phyloP scores from a whole-genome alignment of 2,888 invertebrate species.

The Lampropteryx suffumata region DNA sequence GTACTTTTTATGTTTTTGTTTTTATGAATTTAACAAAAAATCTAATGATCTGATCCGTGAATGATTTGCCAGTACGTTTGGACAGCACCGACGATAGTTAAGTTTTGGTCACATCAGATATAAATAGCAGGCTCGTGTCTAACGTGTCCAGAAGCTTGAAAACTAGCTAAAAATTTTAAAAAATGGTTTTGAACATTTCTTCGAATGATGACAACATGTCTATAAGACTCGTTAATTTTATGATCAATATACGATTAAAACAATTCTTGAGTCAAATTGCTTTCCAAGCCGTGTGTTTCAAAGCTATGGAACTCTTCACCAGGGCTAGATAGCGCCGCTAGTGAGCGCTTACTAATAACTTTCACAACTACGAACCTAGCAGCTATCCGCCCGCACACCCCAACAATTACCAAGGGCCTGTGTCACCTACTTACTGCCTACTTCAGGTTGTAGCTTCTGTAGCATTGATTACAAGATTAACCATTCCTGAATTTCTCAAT shows the following conservation, averaged over 20 bases:
- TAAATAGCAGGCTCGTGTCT: neutral
- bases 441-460: too few species aligned
- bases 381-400: constrained; percentile 3
- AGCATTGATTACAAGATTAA: too few species aligned
- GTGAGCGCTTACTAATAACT: constrained; percentile 8
- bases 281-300: neutral
- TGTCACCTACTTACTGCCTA: too few species aligned
- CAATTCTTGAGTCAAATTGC: constrained; percentile 2
- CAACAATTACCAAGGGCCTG: neutral
- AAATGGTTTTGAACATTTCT: too few species aligned
- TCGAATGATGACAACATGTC: neutral
- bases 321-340: neutral
- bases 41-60: neutral
- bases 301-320: neutral
- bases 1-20: neutral
- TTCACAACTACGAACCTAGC: constrained; percentile 30
- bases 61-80: neutral
- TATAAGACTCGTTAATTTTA: neutral
- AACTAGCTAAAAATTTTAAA: neutral
- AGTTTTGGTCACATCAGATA: neutral
- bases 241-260: neutral
- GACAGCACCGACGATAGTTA: neutral
- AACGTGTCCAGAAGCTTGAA: neutral
- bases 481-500: too few species aligned
- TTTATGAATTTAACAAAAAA: neutral